phyloP scores from a whole-genome alignment of 2,797 vertebrate species.

The Amazonetta brasiliensis region DNA sequence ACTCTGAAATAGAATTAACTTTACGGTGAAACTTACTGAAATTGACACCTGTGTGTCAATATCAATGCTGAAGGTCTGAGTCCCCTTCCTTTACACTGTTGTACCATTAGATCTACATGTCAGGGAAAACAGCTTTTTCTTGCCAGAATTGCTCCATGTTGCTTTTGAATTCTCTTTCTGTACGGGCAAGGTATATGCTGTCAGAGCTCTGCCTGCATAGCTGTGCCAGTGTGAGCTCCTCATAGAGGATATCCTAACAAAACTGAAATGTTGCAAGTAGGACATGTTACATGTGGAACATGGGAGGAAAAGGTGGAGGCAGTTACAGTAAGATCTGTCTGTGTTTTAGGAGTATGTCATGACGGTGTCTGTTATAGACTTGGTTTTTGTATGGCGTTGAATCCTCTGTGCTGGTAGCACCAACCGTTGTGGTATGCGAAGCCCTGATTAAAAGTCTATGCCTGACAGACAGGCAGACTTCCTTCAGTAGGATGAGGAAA shows the following conservation, averaged over 20 bases:
- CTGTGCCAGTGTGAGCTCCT: background rate
- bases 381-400: background rate
- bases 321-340: background rate
- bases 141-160: background rate
- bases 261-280: background rate
- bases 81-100: background rate
- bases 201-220: background rate
- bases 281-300: too few species aligned
- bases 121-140: background rate
- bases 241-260: background rate
- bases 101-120: background rate
- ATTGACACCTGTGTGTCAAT: accelerated
- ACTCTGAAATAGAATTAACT: background rate
- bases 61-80: background rate
- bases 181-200: background rate
- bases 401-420: background rate
- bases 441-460: background rate
- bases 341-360: background rate
- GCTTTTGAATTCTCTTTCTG: background rate
- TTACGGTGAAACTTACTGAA: background rate
- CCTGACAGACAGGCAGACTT: background rate
- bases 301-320: background rate
- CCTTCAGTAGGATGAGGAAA: background rate
- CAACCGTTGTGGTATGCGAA: background rate
- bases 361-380: background rate